Base-by-base conservation (phyloP, 2,888 invertebrate genomes). In the Cryptophagus acutangulus region DNA sequence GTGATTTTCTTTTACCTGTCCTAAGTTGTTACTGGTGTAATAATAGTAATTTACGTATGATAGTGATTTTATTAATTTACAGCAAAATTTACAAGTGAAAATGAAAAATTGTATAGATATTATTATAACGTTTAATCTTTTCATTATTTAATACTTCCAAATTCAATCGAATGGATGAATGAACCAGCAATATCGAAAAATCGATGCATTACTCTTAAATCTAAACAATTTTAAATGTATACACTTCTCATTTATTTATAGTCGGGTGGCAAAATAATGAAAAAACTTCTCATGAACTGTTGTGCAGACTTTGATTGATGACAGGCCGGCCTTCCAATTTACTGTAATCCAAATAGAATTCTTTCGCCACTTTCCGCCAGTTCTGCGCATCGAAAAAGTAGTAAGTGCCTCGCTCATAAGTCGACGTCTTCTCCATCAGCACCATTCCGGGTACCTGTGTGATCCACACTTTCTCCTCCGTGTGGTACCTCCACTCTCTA, bases 401-500 rank as follows among this genome's bases (percentile, higher is more conserved):
- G 77, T 99, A 99, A 63, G 95, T 96, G 74, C 97, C 97, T 66
- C 95, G 82, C 77, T 99, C 97, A 74, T 93, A 97, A 57, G 90
- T 89, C 61, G 84, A 82, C 54, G 93, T 95, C 74, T 96, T 97
- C 71, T 97, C 93, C 59, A 89, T 81, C 66, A 92, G 86, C 57
- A 88, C 85, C 78, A 93, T 85, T 59, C 94, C 94, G 55, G 94
- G 94, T 63, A 93, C 93, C 72, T 95, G 87, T 61, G 95, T 96
- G 71, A 96, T 93, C 96, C 96, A 96, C 64, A 97, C 92, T 72
- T 94, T 90, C 71, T 99, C 97, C 70, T 95, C 94, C 78, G 87
- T 96, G 73, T 99, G 97, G 78, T 94, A 99, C 75, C 99, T 84
- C 99, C 99, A 99, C 68, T 99, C 97, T 67, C 99, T 82, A 73